A percentile compares a stretch with the other conserved stretches of the same genome.
Evolutionary conservation across 2,797 vertebrate genomes (phyloP).

Genomic region (Sandelia bainsii): DNA sequence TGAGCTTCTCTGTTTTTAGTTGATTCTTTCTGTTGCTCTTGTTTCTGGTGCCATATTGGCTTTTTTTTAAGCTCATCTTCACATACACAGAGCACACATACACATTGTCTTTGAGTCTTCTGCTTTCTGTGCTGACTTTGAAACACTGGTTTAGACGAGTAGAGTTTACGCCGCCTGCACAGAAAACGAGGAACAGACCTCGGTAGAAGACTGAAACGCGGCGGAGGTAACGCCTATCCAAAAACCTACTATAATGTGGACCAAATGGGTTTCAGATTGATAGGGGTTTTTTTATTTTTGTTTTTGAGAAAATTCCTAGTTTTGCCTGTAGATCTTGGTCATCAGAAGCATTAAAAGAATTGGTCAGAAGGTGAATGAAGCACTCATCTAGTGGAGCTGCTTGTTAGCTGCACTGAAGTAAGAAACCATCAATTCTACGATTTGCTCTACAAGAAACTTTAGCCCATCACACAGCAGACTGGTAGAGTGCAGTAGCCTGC

Average conservation of each 20-base stretch:
- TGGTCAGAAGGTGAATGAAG: constrained; percentile 24
- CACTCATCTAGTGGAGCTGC: constrained; percentile 26
- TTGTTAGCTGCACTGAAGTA: constrained; percentile 44
- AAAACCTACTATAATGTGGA: constrained; percentile 67
- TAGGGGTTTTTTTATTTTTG: not conserved
- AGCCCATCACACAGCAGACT: constrained; percentile 24
- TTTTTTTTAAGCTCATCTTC: constrained; percentile 39
- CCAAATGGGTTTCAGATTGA: constrained; percentile 71
- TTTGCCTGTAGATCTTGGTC: constrained; percentile 25
- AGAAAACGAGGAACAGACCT: constrained; percentile 17
- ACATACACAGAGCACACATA: constrained; percentile 12
- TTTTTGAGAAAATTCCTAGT: constrained; percentile 21
- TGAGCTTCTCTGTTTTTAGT: constrained; percentile 70
- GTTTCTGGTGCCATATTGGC: constrained; percentile 76
- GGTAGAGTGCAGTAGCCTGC: constrained; percentile 25
- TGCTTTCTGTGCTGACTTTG: constrained; percentile 47
- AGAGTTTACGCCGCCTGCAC: constrained; percentile 33
- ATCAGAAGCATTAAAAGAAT: constrained; percentile 27
- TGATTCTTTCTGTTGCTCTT: constrained; percentile 57
- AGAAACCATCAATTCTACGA: constrained; percentile 55
- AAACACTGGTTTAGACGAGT: constrained; percentile 55
- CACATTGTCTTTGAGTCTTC: constrained; percentile 47
- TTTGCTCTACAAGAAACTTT: constrained; percentile 35
- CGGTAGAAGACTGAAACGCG: constrained; percentile 5
- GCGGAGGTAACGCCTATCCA: constrained; percentile 41